phyloP scores from a whole-genome alignment of 2,113 vertebrate genomes.

The Cnemophilus loriae region DNA sequence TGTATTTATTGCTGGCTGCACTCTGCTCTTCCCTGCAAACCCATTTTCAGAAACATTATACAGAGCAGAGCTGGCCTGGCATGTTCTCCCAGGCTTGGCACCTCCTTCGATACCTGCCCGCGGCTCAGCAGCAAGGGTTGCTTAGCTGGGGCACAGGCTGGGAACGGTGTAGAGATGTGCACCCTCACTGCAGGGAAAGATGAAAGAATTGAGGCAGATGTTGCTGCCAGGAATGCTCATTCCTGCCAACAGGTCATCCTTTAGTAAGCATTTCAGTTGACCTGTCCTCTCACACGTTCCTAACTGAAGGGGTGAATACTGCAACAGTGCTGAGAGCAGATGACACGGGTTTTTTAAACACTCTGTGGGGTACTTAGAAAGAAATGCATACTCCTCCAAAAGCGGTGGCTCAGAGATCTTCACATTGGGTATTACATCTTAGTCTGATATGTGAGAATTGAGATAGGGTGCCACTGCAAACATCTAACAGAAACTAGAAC shows the following conservation, averaged over 20 bases:
- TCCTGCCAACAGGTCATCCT: not conserved
- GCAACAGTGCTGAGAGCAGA: not conserved
- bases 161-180: accelerated
- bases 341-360: not conserved
- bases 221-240: not conserved
- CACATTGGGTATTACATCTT: not conserved
- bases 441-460: not conserved
- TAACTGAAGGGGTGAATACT: not conserved
- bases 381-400: not conserved
- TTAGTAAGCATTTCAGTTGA: not conserved
- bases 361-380: not conserved
- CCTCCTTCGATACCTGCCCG: accelerated
- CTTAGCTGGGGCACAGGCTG: not conserved
- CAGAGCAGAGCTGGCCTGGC: not conserved
- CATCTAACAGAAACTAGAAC: not conserved
- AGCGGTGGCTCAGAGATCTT: not conserved
- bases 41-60: not conserved
- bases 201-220: not conserved
- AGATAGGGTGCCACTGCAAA: not conserved
- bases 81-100: not conserved
- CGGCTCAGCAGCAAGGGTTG: not conserved
- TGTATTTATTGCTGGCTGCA: not conserved
- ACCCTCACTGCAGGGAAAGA: not conserved
- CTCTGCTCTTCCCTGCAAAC: not conserved
- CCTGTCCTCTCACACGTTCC: not conserved